Base-by-base conservation (phyloP, 53 echinoderm and acorn worm genomes). In the Actinopyga echinites region DNA sequence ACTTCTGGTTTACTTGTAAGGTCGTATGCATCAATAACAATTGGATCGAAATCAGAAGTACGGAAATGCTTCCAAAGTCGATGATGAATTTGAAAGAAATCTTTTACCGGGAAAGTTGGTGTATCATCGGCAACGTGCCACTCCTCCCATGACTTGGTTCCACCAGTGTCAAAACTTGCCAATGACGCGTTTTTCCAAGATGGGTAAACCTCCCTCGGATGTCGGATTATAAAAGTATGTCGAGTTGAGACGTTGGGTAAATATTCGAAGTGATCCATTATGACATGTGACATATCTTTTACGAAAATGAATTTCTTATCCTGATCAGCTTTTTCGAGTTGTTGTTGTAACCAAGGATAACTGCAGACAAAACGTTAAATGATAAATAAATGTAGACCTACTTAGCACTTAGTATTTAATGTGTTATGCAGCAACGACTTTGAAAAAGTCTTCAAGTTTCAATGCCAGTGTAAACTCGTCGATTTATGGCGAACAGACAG, bases 221-320 rank as follows among this genome's bases (percentile, higher is more conserved):
- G n/a, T n/a, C n/a, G n/a, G n/a, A n/a, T n/a, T n/a, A n/a, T n/a
- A n/a, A n/a, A n/a, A n/a, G n/a, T n/a, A n/a, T n/a, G n/a, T n/a
- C n/a, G n/a, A n/a, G n/a, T n/a, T n/a, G n/a, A 20, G 73, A 17
- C 44, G 11, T 71, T 24, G 20, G 73, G 42, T 40, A 71, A 43
- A 21, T 22, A 17, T 17, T 71, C 73, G 20, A 71, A 43, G 5
- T 40, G 73, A 35, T 43, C 73, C 25, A 40, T 24, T 9, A 71
- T 40, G 19, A 43, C 73, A 11, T 38, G 42, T 11, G 73, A 37
- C 24, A 38, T 37, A 43, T 71, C 73, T 40, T 71, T 71, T 19
- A 71, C 24, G 21, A 71, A 71, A 43, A 71, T 71, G 24, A 71
- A 71, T 35, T 71, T 71, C 73, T 71, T 71, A 40, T 43, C 73